phyloP scores from a whole-genome alignment of 23 tunicate genomes.

The Oikopleura vanhoeffeni region DNA sequence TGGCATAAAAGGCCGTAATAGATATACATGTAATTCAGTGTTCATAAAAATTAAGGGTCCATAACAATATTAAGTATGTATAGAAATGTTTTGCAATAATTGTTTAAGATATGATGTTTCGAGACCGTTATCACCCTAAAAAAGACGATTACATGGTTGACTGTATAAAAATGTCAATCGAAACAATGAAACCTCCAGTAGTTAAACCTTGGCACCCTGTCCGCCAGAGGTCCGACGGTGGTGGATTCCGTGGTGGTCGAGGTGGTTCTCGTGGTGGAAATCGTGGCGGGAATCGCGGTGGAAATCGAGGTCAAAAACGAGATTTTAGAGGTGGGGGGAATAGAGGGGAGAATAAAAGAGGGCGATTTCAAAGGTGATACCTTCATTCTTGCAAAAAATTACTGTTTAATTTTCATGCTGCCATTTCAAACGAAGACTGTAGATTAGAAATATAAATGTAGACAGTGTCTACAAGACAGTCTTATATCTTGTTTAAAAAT shows the following conservation, averaged over 20 bases:
- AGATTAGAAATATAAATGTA: too few relatives aligned
- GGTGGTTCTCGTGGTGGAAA: not conserved
- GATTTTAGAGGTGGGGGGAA: not conserved
- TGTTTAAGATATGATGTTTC: not conserved
- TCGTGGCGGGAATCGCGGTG: not conserved
- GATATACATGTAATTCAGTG: too few relatives aligned
- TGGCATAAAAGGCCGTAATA: too few relatives aligned
- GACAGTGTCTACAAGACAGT: too few relatives aligned
- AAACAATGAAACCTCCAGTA: slow-evolving; percentile 7
- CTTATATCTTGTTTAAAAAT: too few relatives aligned
- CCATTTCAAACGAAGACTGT: not conserved
- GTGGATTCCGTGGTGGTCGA: not conserved
- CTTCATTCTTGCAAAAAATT: not conserved
- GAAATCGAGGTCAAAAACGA: not conserved
- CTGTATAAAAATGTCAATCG: not conserved
- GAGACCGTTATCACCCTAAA: not conserved
- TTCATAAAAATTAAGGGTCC: too few relatives aligned
- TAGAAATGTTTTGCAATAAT: not conserved
- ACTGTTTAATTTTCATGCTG: too few relatives aligned
- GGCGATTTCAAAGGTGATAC: not conserved
- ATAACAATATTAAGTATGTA: not conserved
- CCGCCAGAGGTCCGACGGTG: not conserved
- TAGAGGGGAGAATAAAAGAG: not conserved
- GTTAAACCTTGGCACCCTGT: not conserved
- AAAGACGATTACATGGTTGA: not conserved